phyloP scores from a whole-genome alignment of 2,888 invertebrate species.

The Calliopum simillimum region DNA sequence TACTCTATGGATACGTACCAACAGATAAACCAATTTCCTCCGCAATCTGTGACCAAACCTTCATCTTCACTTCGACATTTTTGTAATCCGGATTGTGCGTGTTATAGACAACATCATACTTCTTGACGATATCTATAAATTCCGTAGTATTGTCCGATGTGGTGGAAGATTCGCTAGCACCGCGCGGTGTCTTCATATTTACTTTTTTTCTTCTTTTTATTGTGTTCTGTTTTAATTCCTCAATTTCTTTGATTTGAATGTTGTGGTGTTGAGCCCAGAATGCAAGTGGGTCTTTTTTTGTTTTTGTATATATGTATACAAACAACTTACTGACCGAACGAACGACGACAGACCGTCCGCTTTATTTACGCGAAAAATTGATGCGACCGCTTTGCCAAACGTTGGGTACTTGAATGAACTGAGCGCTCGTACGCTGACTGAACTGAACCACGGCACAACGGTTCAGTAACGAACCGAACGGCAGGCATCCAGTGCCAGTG shows the following conservation, averaged over 20 bases:
- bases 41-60: conserved; percentile 64
- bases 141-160: conserved; percentile 65
- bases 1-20: conserved; percentile 56
- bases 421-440: conserved; percentile 62
- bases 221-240: conserved; percentile 18
- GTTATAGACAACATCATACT: conserved; percentile 65
- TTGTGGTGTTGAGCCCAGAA: neutral
- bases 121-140: conserved; percentile 66
- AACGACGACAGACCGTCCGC: conserved; percentile 12
- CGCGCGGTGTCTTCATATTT: conserved; percentile 57
- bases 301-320: too few species aligned
- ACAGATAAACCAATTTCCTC: conserved; percentile 65
- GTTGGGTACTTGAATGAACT: conserved; percentile 66
- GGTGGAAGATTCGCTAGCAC: conserved; percentile 61
- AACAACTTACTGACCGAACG: conserved; percentile 26
- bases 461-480: conserved; percentile 37
- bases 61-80: conserved; percentile 64
- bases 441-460: conserved; percentile 52
- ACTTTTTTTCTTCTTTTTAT: conserved; percentile 35
- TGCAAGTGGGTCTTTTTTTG: too few species aligned
- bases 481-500: conserved; percentile 34
- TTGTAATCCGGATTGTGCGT: conserved; percentile 66
- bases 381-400: conserved; percentile 64
- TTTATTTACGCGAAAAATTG: conserved; percentile 38
- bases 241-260: neutral